Conservation (phyloP, 2,797 vertebrate genomes). For the Cynodonichthys magdalenae region DNA sequence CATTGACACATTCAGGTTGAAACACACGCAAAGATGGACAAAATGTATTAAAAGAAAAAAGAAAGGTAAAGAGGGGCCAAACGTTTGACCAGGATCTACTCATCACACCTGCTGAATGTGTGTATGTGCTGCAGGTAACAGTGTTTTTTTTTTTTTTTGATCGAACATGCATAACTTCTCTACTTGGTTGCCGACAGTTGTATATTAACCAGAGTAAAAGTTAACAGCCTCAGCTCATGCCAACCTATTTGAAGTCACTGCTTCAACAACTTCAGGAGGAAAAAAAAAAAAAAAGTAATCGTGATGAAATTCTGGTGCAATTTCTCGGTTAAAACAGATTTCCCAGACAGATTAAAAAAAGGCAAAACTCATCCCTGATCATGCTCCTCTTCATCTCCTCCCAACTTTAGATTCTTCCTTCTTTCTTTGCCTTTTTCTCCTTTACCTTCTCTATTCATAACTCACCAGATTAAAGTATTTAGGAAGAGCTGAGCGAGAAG, state of each 20-base stretch:
- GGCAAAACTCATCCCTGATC: constrained; percentile 16
- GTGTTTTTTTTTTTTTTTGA: constrained; percentile 38
- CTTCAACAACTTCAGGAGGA: constrained; percentile 28
- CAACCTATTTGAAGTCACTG: constrained; percentile 43
- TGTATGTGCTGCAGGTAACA: constrained; percentile 49
- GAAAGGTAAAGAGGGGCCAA: constrained; percentile 5
- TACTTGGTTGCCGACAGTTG: constrained; percentile 54
- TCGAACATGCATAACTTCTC: constrained; percentile 76
- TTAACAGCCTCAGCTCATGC: constrained; percentile 70
- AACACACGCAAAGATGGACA: neutral
- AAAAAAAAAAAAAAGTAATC: constrained; percentile 30
- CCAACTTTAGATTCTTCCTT: neutral
- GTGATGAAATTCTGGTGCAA: constrained; percentile 72
- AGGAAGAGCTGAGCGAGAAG: constrained; percentile 78
- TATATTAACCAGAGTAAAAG: constrained; percentile 65
- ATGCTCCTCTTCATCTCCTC: constrained; percentile 1
- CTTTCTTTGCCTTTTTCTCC: neutral
- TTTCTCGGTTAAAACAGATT: constrained; percentile 53
- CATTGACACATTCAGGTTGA: constrained; percentile 7
- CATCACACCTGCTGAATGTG: constrained; percentile 44
- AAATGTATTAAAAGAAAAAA: neutral
- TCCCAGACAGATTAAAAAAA: constrained; percentile 51
- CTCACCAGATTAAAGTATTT: constrained; percentile 62
- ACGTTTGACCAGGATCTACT: constrained; percentile 49
- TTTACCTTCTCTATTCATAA: neutral